phyloP scores from a whole-genome alignment of 2,113 vertebrate genomes.

The Ptychochromis oligacanthus region DNA sequence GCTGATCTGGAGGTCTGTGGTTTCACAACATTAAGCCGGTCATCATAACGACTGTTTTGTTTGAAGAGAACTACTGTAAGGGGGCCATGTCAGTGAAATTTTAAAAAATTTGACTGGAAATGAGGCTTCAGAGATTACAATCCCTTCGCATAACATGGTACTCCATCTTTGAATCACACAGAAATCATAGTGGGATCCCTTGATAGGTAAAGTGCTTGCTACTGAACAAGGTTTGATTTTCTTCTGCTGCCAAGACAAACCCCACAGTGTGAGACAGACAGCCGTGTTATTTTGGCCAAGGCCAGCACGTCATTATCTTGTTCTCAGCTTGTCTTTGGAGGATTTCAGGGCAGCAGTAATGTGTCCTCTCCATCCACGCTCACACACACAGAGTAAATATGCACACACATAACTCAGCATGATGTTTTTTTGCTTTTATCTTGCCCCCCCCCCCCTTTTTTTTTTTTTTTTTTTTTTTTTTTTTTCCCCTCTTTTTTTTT shows the following conservation, averaged over 20 bases:
- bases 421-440: neutral
- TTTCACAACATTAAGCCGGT: neutral
- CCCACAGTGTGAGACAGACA: constrained; percentile 5
- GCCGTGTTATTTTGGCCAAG: constrained; percentile 31
- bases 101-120: neutral
- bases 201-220: neutral
- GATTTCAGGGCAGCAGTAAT: constrained; percentile 19
- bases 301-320: constrained; percentile 50
- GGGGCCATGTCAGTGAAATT: neutral
- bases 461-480: no score
- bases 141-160: neutral
- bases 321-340: constrained; percentile 49
- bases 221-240: constrained; percentile 16
- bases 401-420: neutral
- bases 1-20: constrained; percentile 27
- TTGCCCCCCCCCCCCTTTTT: neutral
- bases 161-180: neutral
- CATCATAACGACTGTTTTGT: neutral
- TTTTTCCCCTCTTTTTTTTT: neutral
- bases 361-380: neutral
- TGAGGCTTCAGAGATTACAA: neutral
- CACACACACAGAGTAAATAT: constrained; percentile 1
- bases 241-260: neutral
- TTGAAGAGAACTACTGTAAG: neutral
- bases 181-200: neutral